Evolutionary conservation across 2,797 vertebrate genomes (phyloP).

Genomic region (Coregonus suidteri): DNA sequence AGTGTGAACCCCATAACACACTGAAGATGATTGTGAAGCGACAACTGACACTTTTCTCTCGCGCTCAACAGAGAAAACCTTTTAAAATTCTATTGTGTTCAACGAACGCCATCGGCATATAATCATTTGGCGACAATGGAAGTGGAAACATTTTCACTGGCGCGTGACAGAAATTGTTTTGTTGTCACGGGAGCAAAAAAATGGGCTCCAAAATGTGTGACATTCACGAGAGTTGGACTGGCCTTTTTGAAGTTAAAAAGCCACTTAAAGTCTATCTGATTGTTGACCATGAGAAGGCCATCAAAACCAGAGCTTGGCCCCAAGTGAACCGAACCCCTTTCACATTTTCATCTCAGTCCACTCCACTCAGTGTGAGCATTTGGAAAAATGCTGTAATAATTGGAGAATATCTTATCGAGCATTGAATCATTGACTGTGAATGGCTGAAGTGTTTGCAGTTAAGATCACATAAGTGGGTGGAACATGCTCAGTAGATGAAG

Average conservation of each 20-base stretch:
- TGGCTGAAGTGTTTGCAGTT: conserved; percentile 1
- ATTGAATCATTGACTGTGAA: neutral
- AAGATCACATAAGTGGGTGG: neutral
- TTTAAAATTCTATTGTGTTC: neutral
- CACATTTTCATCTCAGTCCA: neutral
- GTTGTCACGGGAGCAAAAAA: neutral
- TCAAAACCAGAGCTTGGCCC: neutral
- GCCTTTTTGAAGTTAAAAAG: neutral
- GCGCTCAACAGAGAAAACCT: neutral
- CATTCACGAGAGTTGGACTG: too few species aligned
- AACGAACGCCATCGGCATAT: neutral
- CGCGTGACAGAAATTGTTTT: neutral
- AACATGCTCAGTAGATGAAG: neutral
- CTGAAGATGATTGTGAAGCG: conserved; percentile 5
- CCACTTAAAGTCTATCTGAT: neutral
- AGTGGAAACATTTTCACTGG: neutral
- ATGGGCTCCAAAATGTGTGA: too few species aligned
- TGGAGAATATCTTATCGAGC: neutral
- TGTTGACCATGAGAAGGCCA: neutral
- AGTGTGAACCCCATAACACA: neutral
- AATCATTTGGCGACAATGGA: neutral
- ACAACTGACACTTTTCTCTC: neutral
- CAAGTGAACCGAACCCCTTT: neutral
- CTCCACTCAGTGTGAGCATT: neutral
- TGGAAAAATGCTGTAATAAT: neutral